Percentiles rank a stretch among this genome's conserved stretches.
Evolutionary conservation across 2,888 invertebrate genomes (phyloP).

Genomic region (Chrysolina oricalcia): DNA sequence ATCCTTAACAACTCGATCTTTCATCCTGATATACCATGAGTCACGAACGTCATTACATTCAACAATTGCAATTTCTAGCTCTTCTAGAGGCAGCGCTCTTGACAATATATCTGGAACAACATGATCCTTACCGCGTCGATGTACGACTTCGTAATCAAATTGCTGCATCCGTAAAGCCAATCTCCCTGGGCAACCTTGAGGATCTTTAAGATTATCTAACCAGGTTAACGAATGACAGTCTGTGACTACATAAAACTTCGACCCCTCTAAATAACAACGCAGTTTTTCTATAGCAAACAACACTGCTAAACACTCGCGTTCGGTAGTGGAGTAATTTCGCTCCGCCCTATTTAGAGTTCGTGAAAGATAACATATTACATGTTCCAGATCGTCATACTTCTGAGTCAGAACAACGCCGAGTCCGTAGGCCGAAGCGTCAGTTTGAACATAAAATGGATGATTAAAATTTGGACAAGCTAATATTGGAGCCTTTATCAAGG

Average conservation of each 20-base stretch:
- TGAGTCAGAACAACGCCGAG: too few species aligned
- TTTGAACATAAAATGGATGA: conserved; percentile 32
- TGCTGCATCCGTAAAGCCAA: too few species aligned
- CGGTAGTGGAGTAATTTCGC: conserved; percentile 38
- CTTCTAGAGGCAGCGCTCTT: not conserved
- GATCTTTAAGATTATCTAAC: conserved; percentile 10
- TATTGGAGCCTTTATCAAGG: conserved; percentile 10
- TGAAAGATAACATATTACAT: conserved; percentile 35
- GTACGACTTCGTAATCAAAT: too few species aligned
- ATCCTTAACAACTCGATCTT: too few species aligned
- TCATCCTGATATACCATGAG: too few species aligned
- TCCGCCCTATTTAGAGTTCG: conserved; percentile 1
- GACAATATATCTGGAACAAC: not conserved
- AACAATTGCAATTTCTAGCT: not conserved
- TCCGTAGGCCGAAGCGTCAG: conserved; percentile 35
- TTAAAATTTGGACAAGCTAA: conserved; percentile 33
- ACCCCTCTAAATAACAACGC: conserved; percentile 43
- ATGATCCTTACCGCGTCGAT: not conserved
- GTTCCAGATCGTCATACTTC: conserved; percentile 17
- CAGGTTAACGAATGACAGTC: conserved; percentile 31
- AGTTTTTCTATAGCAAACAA: conserved; percentile 38
- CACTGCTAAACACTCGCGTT: conserved; percentile 41
- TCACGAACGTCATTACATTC: not conserved
- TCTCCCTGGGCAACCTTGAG: conserved; percentile 25
- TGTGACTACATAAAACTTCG: conserved; percentile 43